Base-by-base conservation (phyloP, 37 sponge, comb jelly and placozoan genomes). In the Haliclona indistincta region DNA sequence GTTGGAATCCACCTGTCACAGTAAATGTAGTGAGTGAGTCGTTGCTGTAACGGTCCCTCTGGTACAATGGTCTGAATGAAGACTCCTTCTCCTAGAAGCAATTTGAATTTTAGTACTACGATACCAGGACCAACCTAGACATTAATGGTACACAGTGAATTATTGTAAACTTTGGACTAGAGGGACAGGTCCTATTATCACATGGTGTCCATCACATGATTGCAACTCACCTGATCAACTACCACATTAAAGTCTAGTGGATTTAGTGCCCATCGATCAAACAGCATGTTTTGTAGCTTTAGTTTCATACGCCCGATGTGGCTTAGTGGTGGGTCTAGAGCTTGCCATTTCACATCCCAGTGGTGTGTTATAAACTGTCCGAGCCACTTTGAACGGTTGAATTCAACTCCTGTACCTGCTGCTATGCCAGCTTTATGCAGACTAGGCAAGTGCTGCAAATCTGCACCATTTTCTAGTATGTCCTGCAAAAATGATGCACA, bases 381-480 rank as follows among this genome's bases (percentile, higher is more conserved):
- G n/a, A 58, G 22, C 60, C 60, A 58, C n/a, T 20, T 58, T 25
- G 60, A 58, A 7, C 7, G 7, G 23, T 20, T 58, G 25, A 25
- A 58, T 25, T 58, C 60, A 25, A 20, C 25, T 15, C 77, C 55
- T 19, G 63, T 36, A 5, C 87, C 81, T 19, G 47, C 73, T 26
- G 28, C 53, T 39, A 86, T 45, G 39, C 76, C 42, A n/a, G 87
- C 74, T 23, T 39, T 56, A 56, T 86, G 87, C 0, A 86, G 75
- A 26, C 63, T 56, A 30, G 32, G 29, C 44, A 86, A 49, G 38
- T 86, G 87, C 20, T 80, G 67, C 23, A 86, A n/a, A 47, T 86
- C 87, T 20, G 87, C 87, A 54, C 72, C 81, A 80, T 86, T 86
- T 41, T 86, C 87, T 47, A 81, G 75, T 44, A 86, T 73, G 28